Conservation (phyloP, 2,797 vertebrate genomes). For the Lepilemur ruficaudatus region DNA sequence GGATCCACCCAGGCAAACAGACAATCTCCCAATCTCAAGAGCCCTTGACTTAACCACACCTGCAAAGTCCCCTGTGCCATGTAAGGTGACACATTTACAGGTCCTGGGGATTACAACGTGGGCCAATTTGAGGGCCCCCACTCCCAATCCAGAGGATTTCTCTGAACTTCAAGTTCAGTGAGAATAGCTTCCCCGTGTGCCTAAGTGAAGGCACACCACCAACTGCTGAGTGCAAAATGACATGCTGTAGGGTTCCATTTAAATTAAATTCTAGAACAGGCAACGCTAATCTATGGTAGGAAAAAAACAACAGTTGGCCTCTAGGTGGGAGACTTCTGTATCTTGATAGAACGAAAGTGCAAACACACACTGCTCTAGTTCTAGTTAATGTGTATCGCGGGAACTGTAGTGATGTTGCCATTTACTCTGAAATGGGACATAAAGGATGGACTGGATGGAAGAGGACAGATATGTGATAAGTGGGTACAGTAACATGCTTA, state of each 20-base stretch:
- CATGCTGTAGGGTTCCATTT: neutral
- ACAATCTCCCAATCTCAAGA: too few relatives aligned
- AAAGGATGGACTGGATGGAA: neutral
- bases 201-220: neutral
- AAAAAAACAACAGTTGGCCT: neutral
- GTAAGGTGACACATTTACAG: neutral
- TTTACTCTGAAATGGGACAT: neutral
- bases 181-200: neutral
- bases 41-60: neutral
- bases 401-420: neutral
- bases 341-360: neutral
- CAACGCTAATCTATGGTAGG: neutral
- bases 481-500: neutral
- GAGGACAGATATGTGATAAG: neutral
- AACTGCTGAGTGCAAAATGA: neutral
- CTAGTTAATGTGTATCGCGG: neutral
- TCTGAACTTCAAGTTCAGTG: neutral
- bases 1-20: neutral
- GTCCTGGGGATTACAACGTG: neutral
- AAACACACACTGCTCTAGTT: neutral
- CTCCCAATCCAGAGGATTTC: neutral
- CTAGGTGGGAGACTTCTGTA: neutral
- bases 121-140: neutral
- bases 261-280: neutral
- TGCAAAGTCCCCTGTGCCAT: neutral